Evolutionary conservation across 2,113 vertebrate species (phyloP).

Genomic region (Gambusia affinis): DNA sequence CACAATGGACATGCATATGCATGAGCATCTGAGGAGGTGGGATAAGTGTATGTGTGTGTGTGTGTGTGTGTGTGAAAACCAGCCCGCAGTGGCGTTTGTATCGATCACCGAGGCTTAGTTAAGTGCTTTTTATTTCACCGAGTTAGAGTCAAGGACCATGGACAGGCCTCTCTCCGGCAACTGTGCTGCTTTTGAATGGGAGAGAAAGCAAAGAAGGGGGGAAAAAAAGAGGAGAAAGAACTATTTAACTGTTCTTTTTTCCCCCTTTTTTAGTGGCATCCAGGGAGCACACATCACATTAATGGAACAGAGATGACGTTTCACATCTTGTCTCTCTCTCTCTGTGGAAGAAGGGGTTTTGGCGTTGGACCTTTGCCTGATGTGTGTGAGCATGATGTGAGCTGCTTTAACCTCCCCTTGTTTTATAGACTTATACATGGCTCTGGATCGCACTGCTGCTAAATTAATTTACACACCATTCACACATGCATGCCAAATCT

Average conservation of each 20-base stretch:
- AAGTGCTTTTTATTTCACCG: slow-evolving; percentile 84
- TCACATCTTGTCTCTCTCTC: slow-evolving; percentile 58
- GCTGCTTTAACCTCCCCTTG: slow-evolving; percentile 77
- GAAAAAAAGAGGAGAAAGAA: slow-evolving; percentile 55
- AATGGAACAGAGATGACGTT: slow-evolving; percentile 72
- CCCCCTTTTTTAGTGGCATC: slow-evolving; percentile 64
- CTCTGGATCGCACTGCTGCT: slow-evolving; percentile 74
- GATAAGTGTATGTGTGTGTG: slow-evolving; percentile 59
- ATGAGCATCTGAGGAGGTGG: slow-evolving; percentile 75
- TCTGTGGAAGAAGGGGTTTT: slow-evolving; percentile 69
- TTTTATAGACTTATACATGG: slow-evolving; percentile 81
- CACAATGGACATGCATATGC: slow-evolving; percentile 77
- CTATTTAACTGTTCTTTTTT: slow-evolving; percentile 54
- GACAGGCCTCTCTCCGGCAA: slow-evolving; percentile 62
- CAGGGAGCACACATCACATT: slow-evolving; percentile 67
- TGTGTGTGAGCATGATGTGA: slow-evolving; percentile 72
- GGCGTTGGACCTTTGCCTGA: slow-evolving; percentile 68
- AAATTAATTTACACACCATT: slow-evolving; percentile 81
- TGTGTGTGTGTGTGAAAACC: slow-evolving; percentile 26
- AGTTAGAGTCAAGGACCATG: slow-evolving; percentile 77
- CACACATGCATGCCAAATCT: slow-evolving; percentile 75
- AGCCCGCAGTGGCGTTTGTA: slow-evolving; percentile 59
- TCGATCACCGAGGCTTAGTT: slow-evolving; percentile 78
- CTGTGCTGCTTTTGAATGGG: slow-evolving; percentile 64
- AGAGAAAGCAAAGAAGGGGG: slow-evolving; percentile 49